A percentile compares a stretch with the other conserved stretches of the same genome.
Conservation (phyloP, 2,888 invertebrate species). For the Pristionchus japonicus region DNA sequence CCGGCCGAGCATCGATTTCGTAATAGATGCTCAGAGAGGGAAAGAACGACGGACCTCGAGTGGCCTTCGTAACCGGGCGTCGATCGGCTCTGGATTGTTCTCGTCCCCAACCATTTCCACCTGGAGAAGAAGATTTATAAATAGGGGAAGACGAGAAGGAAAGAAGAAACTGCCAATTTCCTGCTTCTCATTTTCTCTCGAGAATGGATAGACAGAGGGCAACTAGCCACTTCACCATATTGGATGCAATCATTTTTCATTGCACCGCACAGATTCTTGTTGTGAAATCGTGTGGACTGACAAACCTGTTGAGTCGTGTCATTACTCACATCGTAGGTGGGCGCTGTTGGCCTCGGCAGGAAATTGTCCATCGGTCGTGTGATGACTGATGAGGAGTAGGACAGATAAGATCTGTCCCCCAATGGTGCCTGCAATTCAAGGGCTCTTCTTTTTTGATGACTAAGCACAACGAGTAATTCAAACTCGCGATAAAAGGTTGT, state of each 20-base stretch:
- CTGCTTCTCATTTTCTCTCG: background rate
- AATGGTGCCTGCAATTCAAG: background rate
- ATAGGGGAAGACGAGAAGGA: background rate
- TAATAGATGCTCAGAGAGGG: background rate
- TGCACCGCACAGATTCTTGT: background rate
- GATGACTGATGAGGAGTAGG: background rate
- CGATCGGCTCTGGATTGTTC: background rate
- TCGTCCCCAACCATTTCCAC: constrained; percentile 19
- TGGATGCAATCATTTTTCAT: background rate
- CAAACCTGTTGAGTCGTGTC: background rate
- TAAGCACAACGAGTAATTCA: background rate
- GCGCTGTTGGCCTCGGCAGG: background rate
- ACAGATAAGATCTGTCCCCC: constrained; percentile 8
- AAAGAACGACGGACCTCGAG: background rate
- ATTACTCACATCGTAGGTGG: constrained; percentile 20
- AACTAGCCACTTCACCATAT: background rate
- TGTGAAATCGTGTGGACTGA: background rate
- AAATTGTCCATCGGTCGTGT: constrained; percentile 17
- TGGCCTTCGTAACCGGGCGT: background rate
- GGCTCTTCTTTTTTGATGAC: background rate
- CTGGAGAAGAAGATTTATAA: background rate
- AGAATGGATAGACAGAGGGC: background rate
- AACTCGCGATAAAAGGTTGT: background rate
- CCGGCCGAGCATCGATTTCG: background rate
- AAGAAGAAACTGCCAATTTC: background rate